Evolutionary conservation across 1,140 invertebrate species (phyloP).

Genomic region (Bombus confusus): DNA sequence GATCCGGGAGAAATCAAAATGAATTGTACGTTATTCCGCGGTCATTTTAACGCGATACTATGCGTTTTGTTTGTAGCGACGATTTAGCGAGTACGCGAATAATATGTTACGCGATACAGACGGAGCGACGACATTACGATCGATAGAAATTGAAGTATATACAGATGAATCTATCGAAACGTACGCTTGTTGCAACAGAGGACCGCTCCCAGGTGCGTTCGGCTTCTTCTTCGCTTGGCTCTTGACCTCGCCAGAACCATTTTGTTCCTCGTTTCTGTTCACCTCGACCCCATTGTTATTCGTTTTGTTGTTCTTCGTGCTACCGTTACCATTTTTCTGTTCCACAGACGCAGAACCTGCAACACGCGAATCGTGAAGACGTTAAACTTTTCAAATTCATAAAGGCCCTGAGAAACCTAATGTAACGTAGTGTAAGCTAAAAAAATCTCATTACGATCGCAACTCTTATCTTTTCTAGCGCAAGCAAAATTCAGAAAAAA

Average conservation of each 20-base stretch:
- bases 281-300: constrained; percentile 79
- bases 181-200: constrained; percentile 83
- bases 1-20: not conserved
- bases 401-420: not conserved
- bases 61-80: not conserved
- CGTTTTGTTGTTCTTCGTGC: constrained; percentile 77
- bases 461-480: not conserved
- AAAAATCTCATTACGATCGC: not conserved
- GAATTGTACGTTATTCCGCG: not conserved
- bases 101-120: constrained; percentile 3
- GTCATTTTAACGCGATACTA: not conserved
- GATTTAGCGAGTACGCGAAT: not conserved
- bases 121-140: not conserved
- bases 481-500: not conserved
- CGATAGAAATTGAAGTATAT: not conserved
- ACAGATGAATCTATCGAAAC: constrained; percentile 32
- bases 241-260: constrained; percentile 74
- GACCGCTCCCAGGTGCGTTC: constrained; percentile 76
- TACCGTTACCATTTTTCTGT: constrained; percentile 79
- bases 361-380: not conserved
- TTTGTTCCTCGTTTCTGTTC: constrained; percentile 79
- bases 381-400: not conserved
- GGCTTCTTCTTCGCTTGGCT: constrained; percentile 77
- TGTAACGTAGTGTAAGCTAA: not conserved
- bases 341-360: constrained; percentile 79